Evolutionary conservation across 2,113 vertebrate genomes (phyloP).

Genomic region (Leuciscus idus): DNA sequence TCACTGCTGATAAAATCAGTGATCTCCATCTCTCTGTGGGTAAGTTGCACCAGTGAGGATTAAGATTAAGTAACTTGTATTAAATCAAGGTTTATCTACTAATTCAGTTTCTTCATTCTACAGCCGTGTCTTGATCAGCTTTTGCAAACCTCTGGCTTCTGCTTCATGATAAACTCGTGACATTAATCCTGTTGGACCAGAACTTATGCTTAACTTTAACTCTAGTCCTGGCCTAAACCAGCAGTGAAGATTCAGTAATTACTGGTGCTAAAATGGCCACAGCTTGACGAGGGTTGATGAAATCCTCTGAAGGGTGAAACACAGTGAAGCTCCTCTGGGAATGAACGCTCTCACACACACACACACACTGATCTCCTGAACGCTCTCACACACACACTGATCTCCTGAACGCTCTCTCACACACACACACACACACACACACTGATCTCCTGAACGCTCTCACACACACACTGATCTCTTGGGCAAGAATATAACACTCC

Average conservation of each 20-base stretch:
- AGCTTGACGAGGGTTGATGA: background rate
- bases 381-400: too few species aligned
- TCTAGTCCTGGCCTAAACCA: background rate
- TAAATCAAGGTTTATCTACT: background rate
- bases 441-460: too few species aligned
- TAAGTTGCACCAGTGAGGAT: background rate
- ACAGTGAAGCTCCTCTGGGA: conserved; percentile 7
- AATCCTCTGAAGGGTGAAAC: background rate
- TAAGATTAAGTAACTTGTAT: background rate
- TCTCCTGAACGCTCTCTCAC: too few species aligned
- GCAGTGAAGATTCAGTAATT: background rate
- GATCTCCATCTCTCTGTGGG: background rate
- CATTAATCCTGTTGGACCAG: too few species aligned
- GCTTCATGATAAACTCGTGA: background rate
- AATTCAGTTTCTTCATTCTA: background rate
- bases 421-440: too few species aligned
- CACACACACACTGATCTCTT: background rate
- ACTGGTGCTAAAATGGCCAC: background rate
- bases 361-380: too few species aligned
- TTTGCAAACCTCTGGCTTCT: background rate
- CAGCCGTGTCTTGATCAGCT: background rate
- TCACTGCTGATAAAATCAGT: background rate
- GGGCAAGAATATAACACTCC: background rate
- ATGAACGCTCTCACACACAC: too few species aligned
- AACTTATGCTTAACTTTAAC: too few species aligned